These are phyloP conservation scores for Drosophila murphyi DNA, from an alignment of 1,140 invertebrate species.

Conservation along the genomic window DNA sequence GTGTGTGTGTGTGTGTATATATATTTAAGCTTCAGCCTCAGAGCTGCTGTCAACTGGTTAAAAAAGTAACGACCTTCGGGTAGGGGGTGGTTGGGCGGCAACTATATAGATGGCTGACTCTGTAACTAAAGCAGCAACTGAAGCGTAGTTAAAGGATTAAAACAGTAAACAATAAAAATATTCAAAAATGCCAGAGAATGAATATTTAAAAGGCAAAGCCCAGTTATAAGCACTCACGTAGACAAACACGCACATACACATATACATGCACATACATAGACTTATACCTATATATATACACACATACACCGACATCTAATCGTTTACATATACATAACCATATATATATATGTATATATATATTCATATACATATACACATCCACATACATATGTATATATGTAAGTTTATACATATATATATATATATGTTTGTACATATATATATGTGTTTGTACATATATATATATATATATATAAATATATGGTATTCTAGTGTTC, in stretches of 20 bases:
- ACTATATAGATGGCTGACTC: too few relatives aligned
- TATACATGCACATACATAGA: too few relatives aligned
- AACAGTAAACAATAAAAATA: not conserved
- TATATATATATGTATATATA: too few relatives aligned
- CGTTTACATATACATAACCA: too few relatives aligned
- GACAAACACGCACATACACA: too few relatives aligned
- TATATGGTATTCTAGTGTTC: constrained; percentile 10
- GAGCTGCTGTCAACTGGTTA: constrained; percentile 13
- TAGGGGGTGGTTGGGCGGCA: not conserved
- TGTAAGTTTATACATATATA: not conserved
- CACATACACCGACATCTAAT: not conserved
- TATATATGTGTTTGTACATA: not conserved
- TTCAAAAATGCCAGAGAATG: not conserved
- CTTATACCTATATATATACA: not conserved
- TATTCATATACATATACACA: not conserved
- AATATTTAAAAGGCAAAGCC: constrained; percentile 17
- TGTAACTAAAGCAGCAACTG: constrained; percentile 5
- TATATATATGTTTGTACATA: constrained; percentile 3
- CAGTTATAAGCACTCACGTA: too few relatives aligned
- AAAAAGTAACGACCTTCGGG: constrained; percentile 29
- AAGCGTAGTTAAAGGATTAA: constrained; percentile 39
- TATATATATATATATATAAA: not conserved
- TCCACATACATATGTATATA: not conserved
- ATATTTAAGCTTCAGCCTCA: not conserved
- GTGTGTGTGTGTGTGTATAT: not conserved